Percentiles rank a stretch among this genome's conserved stretches.
Conservation (phyloP, 2,797 vertebrate genomes). For the Halcyon smyrnensis region DNA sequence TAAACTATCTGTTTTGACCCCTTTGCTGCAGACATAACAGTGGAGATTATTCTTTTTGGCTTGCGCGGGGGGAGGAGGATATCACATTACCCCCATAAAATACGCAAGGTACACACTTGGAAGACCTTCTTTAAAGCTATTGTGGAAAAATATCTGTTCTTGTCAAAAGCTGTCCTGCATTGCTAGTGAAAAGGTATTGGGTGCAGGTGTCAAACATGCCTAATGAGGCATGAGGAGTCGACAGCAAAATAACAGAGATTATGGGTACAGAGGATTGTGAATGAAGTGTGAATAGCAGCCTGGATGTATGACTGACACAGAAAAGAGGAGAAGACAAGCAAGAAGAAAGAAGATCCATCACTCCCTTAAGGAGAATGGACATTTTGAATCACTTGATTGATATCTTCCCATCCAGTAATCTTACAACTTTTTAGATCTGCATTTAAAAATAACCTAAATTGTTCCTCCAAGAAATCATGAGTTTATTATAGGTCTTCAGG, state of each 20-base stretch:
- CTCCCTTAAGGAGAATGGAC: constrained; percentile 56
- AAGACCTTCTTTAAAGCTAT: constrained; percentile 59
- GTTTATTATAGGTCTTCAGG: constrained; percentile 51
- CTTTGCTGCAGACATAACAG: too few relatives aligned
- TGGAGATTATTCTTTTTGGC: too few relatives aligned
- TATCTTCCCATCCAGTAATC: constrained; percentile 67
- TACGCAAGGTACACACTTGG: not conserved
- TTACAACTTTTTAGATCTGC: constrained; percentile 61
- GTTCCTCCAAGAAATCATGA: constrained; percentile 53
- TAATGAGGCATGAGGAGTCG: constrained; percentile 79
- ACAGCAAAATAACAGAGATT: constrained; percentile 79
- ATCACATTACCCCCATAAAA: constrained; percentile 39
- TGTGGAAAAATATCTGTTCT: constrained; percentile 68
- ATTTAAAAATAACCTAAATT: constrained; percentile 62
- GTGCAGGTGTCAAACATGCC: constrained; percentile 78
- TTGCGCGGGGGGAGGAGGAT: too few relatives aligned
- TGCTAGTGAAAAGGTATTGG: constrained; percentile 70
- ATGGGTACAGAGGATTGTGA: constrained; percentile 73
- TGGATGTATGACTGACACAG: constrained; percentile 71
- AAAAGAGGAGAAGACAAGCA: constrained; percentile 55
- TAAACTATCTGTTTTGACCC: too few relatives aligned
- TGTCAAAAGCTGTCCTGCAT: constrained; percentile 69
- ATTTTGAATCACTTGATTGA: constrained; percentile 66
- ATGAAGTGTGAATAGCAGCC: constrained; percentile 76
- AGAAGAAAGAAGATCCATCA: constrained; percentile 57